A percentile compares a stretch with the other conserved stretches of the same genome.
Evolutionary conservation across 2,888 invertebrate genomes (phyloP).

Genomic region (Campopleginae sp.): DNA sequence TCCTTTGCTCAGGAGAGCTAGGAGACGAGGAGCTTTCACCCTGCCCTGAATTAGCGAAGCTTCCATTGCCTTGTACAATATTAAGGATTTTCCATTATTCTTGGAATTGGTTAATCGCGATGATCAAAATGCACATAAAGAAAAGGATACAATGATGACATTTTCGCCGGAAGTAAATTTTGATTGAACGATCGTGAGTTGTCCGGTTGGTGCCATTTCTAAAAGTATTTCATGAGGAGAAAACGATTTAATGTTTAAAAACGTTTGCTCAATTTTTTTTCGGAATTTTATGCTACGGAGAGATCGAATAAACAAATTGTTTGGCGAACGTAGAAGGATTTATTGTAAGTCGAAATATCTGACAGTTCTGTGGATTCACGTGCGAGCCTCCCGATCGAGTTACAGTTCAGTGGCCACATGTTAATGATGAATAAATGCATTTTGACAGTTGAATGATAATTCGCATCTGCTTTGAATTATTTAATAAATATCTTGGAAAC

Average conservation of each 20-base stretch:
- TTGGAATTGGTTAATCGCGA: neutral
- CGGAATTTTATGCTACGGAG: neutral
- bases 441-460: neutral
- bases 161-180: slow-evolving; percentile 86
- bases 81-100: slow-evolving; percentile 52
- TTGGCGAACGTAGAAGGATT: neutral
- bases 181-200: slow-evolving; percentile 85
- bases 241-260: slow-evolving; percentile 41
- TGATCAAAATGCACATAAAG: neutral
- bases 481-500: neutral
- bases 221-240: slow-evolving; percentile 36
- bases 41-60: slow-evolving; percentile 85
- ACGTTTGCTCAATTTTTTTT: neutral
- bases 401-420: neutral
- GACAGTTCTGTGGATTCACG: neutral
- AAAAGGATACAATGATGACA: slow-evolving; percentile 87
- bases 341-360: neutral
- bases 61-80: slow-evolving; percentile 79
- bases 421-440: neutral
- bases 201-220: slow-evolving; percentile 79
- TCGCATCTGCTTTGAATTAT: neutral
- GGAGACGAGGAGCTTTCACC: slow-evolving; percentile 85
- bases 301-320: neutral
- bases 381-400: neutral
- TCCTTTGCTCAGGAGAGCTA: slow-evolving; percentile 87